A percentile compares a stretch with the other conserved stretches of the same genome.
These are phyloP conservation scores for Dysmachus trigonus DNA, from an alignment of 2,888 invertebrate genomes.

Conservation along the genomic window DNA sequence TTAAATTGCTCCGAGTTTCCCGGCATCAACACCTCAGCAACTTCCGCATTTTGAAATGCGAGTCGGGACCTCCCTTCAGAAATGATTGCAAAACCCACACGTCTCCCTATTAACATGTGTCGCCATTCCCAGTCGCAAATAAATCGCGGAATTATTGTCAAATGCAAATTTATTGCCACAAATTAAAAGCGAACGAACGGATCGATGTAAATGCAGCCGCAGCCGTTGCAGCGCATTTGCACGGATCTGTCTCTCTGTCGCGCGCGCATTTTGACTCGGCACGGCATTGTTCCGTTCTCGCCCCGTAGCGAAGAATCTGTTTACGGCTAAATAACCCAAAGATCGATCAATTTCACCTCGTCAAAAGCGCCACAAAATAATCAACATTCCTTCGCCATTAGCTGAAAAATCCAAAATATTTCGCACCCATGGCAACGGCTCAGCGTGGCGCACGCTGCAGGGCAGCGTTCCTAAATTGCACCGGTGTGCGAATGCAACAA, in stretches of 20 bases:
- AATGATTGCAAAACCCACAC: slow-evolving; percentile 6
- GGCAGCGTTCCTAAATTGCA: not conserved
- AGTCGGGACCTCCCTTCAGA: not conserved
- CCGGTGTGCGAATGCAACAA: not conserved
- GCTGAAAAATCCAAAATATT: slow-evolving; percentile 9
- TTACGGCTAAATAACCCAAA: not conserved
- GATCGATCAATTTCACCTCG: slow-evolving; percentile 10
- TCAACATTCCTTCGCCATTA: slow-evolving; percentile 9
- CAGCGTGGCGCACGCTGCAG: not conserved
- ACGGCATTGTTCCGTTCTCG: not conserved
- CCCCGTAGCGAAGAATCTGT: not conserved
- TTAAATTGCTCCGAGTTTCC: not conserved
- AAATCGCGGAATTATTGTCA: slow-evolving; percentile 21
- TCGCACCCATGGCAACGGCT: not conserved
- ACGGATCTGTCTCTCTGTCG: not conserved
- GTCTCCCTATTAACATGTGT: not conserved
- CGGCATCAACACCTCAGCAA: not conserved
- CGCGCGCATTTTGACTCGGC: not conserved
- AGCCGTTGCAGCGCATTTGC: not conserved
- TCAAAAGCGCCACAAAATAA: slow-evolving; percentile 7
- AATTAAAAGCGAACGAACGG: not conserved
- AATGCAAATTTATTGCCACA: slow-evolving; percentile 21
- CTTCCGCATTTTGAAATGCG: not conserved
- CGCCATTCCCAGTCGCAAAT: not conserved
- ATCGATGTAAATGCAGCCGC: not conserved